Evolutionary conservation across 2,888 invertebrate species (phyloP).

Genomic region (Saturnia pavonia): DNA sequence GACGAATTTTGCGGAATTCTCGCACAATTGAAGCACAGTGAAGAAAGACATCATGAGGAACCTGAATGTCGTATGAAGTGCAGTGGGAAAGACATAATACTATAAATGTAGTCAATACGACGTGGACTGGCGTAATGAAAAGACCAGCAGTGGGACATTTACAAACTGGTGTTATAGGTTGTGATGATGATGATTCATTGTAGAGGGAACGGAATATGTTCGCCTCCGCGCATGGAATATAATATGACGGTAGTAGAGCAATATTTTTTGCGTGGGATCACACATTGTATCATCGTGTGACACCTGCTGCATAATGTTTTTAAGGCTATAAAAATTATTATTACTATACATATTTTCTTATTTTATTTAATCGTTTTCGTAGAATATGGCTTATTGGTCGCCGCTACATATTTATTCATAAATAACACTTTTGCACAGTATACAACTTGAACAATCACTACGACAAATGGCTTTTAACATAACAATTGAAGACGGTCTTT

Average conservation of each 20-base stretch:
- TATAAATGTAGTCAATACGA: background rate
- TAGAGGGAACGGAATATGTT: constrained; percentile 42
- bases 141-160: background rate
- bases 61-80: background rate
- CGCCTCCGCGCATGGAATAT: constrained; percentile 42
- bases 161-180: background rate
- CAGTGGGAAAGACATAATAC: background rate
- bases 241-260: constrained; percentile 44
- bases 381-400: constrained; percentile 37
- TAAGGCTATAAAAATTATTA: constrained; percentile 49
- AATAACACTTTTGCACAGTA: constrained; percentile 40
- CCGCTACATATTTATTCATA: constrained; percentile 40
- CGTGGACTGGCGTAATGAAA: background rate
- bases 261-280: constrained; percentile 53
- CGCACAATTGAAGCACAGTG: too few species aligned
- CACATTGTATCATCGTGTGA: constrained; percentile 45
- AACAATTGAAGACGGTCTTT: constrained; percentile 58
- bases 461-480: constrained; percentile 66
- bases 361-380: constrained; percentile 27
- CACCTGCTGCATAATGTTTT: constrained; percentile 41
- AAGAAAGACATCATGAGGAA: too few species aligned
- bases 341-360: constrained; percentile 37
- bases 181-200: constrained; percentile 12
- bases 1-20: too few species aligned
- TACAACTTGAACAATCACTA: constrained; percentile 49